Percentiles rank a stretch among this genome's conserved stretches.
phyloP scores from a whole-genome alignment of 2,888 invertebrate species.

The Drosophila neonasuta region DNA sequence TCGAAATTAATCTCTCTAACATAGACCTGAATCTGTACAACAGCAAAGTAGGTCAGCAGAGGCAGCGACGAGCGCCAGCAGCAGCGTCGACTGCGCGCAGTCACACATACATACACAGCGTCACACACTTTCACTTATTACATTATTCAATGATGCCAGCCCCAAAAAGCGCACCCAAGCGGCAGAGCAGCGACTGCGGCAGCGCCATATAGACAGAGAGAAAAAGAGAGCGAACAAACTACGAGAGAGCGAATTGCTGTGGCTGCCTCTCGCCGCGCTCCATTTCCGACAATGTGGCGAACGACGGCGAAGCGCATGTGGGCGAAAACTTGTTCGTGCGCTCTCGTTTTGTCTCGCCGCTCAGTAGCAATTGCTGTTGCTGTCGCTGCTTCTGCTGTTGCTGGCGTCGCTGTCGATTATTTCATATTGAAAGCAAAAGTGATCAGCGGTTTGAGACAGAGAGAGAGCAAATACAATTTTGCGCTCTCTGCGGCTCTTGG shows the following conservation, averaged over 20 bases:
- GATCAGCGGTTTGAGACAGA: constrained; percentile 64
- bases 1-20: constrained; percentile 85
- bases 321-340: constrained; percentile 71
- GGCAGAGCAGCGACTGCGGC: constrained; percentile 31
- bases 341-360: constrained; percentile 51
- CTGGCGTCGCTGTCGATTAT: constrained; percentile 67
- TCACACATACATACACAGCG: constrained; percentile 39
- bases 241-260: constrained; percentile 12
- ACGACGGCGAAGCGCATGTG: constrained; percentile 56
- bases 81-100: constrained; percentile 30
- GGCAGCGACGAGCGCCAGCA: constrained; percentile 80
- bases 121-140: constrained; percentile 94
- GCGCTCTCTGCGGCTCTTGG: constrained; percentile 32
- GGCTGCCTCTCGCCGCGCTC: constrained; percentile 43
- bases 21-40: constrained; percentile 93
- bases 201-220: constrained; percentile 15
- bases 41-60: constrained; percentile 89
- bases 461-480: constrained; percentile 36
- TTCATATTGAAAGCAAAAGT: constrained; percentile 82
- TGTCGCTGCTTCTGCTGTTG: constrained; percentile 15
- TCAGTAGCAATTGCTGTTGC: constrained; percentile 15
- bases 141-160: constrained; percentile 84
- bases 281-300: constrained; percentile 44
- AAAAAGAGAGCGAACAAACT: neutral
- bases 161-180: constrained; percentile 72